These are phyloP conservation scores for Chaenodraco wilsoni DNA, from an alignment of 2,797 vertebrate genomes.

Conservation along the genomic window DNA sequence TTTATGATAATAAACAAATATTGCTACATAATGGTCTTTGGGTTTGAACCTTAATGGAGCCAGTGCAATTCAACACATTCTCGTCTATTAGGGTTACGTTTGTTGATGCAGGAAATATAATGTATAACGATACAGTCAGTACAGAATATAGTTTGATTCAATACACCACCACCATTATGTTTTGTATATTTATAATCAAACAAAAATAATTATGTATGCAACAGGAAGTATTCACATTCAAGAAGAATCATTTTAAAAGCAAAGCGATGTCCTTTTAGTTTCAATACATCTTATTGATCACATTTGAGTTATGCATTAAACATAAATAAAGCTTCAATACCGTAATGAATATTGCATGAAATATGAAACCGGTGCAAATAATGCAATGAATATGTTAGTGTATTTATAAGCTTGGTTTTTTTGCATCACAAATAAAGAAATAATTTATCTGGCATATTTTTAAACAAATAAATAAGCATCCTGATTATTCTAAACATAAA, in stretches of 20 bases:
- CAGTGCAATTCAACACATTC: slow-evolving; percentile 3
- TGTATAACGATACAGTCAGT: not conserved
- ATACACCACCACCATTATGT: not conserved
- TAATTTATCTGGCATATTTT: too few relatives aligned
- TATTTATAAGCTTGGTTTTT: not conserved
- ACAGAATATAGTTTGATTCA: not conserved
- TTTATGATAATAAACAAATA: slow-evolving; percentile 54
- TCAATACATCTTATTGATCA: not conserved
- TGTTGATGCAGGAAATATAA: not conserved
- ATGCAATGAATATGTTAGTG: too few relatives aligned
- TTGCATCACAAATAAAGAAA: too few relatives aligned
- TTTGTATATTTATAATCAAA: not conserved
- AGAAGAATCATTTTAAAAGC: not conserved
- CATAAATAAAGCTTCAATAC: not conserved
- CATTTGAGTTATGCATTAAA: not conserved
- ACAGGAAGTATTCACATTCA: not conserved
- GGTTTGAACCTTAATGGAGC: slow-evolving; percentile 26
- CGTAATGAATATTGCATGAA: not conserved
- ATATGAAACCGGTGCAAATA: not conserved
- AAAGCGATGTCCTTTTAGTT: not conserved
- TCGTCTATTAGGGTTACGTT: not conserved
- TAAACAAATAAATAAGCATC: too few relatives aligned
- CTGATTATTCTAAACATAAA: too few relatives aligned
- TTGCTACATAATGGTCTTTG: slow-evolving; percentile 31
- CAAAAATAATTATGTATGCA: not conserved